phyloP scores from a whole-genome alignment of 2,797 vertebrate species.

The Siniperca undulata region DNA sequence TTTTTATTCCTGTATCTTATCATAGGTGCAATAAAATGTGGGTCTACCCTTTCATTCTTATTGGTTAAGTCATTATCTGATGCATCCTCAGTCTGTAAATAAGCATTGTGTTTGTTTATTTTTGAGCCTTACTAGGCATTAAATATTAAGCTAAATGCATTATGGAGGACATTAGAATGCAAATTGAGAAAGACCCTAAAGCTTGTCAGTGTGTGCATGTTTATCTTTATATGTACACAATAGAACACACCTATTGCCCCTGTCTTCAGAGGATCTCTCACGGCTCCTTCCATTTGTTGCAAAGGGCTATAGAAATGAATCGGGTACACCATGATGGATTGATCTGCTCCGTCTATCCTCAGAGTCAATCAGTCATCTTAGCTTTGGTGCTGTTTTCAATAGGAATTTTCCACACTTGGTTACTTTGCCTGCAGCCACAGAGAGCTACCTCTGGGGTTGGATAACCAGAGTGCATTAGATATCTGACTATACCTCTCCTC shows the following conservation, averaged over 20 bases:
- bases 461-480: slow-evolving; percentile 70
- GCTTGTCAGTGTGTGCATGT: slow-evolving; percentile 32
- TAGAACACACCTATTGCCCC: slow-evolving; percentile 20
- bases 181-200: slow-evolving; percentile 5
- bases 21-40: background rate
- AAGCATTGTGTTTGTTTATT: background rate
- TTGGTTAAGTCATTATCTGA: background rate
- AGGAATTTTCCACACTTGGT: slow-evolving; percentile 64
- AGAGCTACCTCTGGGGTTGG: slow-evolving; percentile 56
- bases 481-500: slow-evolving; percentile 62
- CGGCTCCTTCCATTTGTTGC: slow-evolving; percentile 45
- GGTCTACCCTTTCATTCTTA: background rate
- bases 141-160: background rate
- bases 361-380: slow-evolving; percentile 83
- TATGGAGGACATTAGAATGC: background rate
- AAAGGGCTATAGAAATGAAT: slow-evolving; percentile 72
- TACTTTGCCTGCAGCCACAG: slow-evolving; percentile 48
- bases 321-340: slow-evolving; percentile 81
- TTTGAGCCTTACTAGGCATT: background rate
- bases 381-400: slow-evolving; percentile 74
- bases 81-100: background rate
- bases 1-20: background rate
- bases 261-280: slow-evolving; percentile 36
- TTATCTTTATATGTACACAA: slow-evolving; percentile 39
- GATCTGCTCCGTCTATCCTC: slow-evolving; percentile 78